Evolutionary conservation across 2,888 invertebrate species (phyloP), one percentile per base, ranked within the genome.

Genomic region (Cenopis cana): DNA sequence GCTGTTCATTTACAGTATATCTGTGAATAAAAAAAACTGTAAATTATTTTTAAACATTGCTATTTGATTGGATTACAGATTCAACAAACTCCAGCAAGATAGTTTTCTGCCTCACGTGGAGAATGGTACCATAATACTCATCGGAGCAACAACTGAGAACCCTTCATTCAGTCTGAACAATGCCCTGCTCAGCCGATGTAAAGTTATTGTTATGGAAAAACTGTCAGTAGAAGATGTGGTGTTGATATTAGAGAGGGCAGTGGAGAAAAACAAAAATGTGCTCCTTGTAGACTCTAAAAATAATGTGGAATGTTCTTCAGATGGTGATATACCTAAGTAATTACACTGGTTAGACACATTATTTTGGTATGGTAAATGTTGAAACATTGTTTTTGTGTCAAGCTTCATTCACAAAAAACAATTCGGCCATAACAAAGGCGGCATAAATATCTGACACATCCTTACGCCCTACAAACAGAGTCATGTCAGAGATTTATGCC

Each of bases 121-220:
- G 86, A 95, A 95, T 85, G 97, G 97, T 0, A 96, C 96, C 33
- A 95, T 98, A 49, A 95, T 94, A 55, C 87, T 97, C 72, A 94
- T 98, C 71, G 97, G 97, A 36, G 97, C 97, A 0, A 98, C 97
- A 0, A 98, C 97, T 50, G 97, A 97, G 86, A 97, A 97, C 87
- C 97, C 97, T n/a, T 97, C 97, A 0, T 97, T 97, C 84, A 96
- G 95, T 79, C 94, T 97, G 61, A 97, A 97, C 87, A 95, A 95
- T 76, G 97, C 97, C 0, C 86, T 98, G 41, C 89, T 97, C 11
- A 97, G 97, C 84, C 94, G 97, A 29, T 97, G 97, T 81, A 93
- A 96, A 75, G 97, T 97, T 2, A 94, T 97, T 73, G 95, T 96
- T 0, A 88, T 97, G 84, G 95, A 97, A 75, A 97, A 97, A 88